phyloP scores from a whole-genome alignment of 2,113 vertebrate genomes.

The Falcunculus frontatus region DNA sequence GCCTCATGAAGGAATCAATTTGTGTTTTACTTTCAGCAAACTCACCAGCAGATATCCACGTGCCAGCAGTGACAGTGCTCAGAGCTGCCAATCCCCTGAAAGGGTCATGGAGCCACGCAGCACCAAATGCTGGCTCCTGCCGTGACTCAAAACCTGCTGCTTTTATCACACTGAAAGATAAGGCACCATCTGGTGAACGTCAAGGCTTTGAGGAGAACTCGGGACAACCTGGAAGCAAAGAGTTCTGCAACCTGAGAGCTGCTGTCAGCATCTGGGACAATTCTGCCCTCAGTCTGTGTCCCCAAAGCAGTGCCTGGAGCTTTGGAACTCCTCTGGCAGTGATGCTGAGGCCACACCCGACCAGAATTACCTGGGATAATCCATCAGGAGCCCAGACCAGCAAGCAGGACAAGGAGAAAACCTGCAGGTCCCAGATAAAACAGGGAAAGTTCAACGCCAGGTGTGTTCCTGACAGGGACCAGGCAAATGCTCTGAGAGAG shows the following conservation, averaged over 20 bases:
- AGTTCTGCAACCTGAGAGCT: neutral
- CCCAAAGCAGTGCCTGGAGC: neutral
- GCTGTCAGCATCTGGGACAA: neutral
- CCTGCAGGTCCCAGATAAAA: neutral
- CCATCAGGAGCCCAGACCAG: neutral
- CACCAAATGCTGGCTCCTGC: neutral
- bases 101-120: neutral
- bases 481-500: neutral
- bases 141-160: neutral
- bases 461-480: neutral
- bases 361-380: neutral
- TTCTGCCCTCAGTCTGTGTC: neutral
- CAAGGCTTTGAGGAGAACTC: neutral
- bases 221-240: neutral
- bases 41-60: neutral
- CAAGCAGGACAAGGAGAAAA: neutral
- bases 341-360: neutral
- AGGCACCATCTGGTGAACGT: neutral
- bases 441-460: neutral
- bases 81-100: neutral
- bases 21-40: neutral
- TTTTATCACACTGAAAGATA: neutral
- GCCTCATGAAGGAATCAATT: neutral
- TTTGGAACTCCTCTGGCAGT: neutral
- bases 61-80: neutral